Evolutionary conservation across 2,888 invertebrate genomes (phyloP), one percentile per base, ranked within the genome.

Genomic region (Caenorhabditis zanzibari): DNA sequence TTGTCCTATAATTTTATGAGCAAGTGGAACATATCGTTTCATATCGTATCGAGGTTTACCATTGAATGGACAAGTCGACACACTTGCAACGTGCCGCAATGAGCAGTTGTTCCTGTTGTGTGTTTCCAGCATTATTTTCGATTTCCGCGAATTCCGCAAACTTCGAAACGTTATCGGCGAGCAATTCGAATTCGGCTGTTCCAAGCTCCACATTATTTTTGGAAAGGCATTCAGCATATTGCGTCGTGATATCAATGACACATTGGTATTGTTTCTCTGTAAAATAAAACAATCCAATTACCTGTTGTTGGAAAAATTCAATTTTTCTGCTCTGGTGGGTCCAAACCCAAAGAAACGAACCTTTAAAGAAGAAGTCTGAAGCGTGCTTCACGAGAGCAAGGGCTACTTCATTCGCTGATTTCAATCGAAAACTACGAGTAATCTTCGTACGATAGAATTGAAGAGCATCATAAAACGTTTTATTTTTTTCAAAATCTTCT

Each of bases 401-500:
- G 10, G 74, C 71, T 9, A 28, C 63, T 44, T 80, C 72, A n/a
- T 61, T 58, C 0, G 63, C 44, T 24, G 80, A 74, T 38, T 71
- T 80, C 5, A 72, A 16, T 14, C 80, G 75, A 14, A 84, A 84
- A 44, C 71, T 64, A 10, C 84, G 68, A 2, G 84, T 80, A 22
- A 84, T 61, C 72, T 80, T 80, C 7, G 84, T 84, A 9, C 76
- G 66, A 56, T 72, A 84, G 26, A 76, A 84, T 63, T 84, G 84
- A 6, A 84, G 68, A 32, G 84, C 84, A 16, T 84, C 84, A 44
- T 84, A 84, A 49, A 61, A 84, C 24, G 75, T 72, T 14, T 76
- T 66, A 19, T 26, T 44, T 19, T 73, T 77, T 9, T 73, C 73
- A 47, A 82, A 82, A 19, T 82, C 73, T 54, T 64, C 66, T 14